phyloP scores from a whole-genome alignment of 2,797 vertebrate genomes.

The Pseudocheirus occidentalis region DNA sequence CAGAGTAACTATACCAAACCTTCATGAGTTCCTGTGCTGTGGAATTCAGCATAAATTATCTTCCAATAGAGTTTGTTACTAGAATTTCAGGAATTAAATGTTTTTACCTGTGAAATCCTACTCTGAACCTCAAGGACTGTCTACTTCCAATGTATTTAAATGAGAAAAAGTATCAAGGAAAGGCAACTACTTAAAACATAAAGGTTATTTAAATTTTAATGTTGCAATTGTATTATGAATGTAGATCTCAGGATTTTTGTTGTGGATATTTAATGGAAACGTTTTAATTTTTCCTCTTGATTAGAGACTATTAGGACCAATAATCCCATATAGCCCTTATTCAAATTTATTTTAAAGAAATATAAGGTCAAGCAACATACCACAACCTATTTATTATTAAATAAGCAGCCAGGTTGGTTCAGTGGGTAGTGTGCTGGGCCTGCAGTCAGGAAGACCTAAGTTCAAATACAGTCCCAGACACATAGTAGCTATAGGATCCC shows the following conservation, averaged over 20 bases:
- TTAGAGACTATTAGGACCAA: not conserved
- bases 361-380: not conserved
- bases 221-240: not conserved
- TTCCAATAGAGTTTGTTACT: not conserved
- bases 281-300: not conserved
- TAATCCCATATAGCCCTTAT: not conserved
- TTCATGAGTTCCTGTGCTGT: not conserved
- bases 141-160: not conserved
- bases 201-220: not conserved
- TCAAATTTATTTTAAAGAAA: not conserved
- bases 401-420: not conserved
- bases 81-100: not conserved
- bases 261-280: not conserved
- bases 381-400: not conserved
- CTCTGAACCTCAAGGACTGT: not conserved
- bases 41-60: not conserved
- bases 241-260: not conserved
- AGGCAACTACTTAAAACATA: not conserved
- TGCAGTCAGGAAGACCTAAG: not conserved
- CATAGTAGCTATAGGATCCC: not conserved
- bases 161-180: not conserved
- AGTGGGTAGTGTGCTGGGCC: not conserved
- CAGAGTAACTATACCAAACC: not conserved
- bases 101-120: not conserved
- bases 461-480: not conserved